A percentile compares a stretch with the other conserved stretches of the same genome.
Conservation (phyloP, 2,113 vertebrate species). For the Malurus melanocephalus region DNA sequence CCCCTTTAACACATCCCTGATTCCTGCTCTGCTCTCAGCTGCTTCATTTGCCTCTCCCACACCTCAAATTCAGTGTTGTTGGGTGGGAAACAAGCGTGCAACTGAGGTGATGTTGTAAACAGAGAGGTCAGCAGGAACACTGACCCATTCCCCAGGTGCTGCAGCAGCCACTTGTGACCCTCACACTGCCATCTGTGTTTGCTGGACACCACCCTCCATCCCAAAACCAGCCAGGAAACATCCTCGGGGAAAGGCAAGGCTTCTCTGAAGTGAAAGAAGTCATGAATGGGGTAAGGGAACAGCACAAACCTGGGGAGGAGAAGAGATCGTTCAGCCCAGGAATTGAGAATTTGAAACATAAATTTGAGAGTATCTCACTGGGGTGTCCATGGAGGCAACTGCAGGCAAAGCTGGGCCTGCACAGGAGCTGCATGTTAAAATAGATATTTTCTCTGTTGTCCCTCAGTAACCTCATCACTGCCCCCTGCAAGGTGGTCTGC, state of each 20-base stretch:
- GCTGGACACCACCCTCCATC: background rate
- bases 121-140: background rate
- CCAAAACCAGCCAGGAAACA: background rate
- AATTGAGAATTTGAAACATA: rapidly evolving
- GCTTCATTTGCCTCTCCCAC: background rate
- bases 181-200: rapidly evolving
- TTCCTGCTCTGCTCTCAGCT: background rate
- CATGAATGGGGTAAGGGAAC: background rate
- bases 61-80: rapidly evolving
- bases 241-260: background rate
- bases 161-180: background rate
- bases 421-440: background rate
- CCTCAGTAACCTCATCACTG: background rate
- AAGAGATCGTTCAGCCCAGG: background rate
- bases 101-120: rapidly evolving
- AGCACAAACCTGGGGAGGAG: background rate
- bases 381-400: background rate
- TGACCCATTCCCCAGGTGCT: rapidly evolving
- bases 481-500: background rate
- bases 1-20: background rate
- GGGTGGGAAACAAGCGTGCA: background rate
- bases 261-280: background rate
- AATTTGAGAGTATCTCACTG: background rate
- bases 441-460: background rate
- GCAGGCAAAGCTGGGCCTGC: background rate